These are phyloP conservation scores for Strigamia transsilvanica DNA, from an alignment of 2,888 invertebrate genomes.

Conservation along the genomic window DNA sequence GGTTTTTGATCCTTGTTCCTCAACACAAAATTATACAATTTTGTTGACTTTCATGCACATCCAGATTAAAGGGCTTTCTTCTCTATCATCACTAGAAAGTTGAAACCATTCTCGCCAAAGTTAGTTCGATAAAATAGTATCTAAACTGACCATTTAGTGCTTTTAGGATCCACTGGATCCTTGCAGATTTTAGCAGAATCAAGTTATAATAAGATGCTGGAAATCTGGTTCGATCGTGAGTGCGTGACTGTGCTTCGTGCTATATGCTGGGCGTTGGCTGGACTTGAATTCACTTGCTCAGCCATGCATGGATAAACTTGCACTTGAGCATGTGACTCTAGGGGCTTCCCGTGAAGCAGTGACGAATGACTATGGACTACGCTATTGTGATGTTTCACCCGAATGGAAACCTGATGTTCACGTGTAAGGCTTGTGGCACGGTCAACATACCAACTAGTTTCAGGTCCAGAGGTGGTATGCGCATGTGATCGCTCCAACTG, in stretches of 20 bases:
- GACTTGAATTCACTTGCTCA: constrained; percentile 14
- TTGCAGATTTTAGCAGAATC: neutral
- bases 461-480: neutral
- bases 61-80: too few species aligned
- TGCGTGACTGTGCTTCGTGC: neutral
- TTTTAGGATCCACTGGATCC: neutral
- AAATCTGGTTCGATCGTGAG: neutral
- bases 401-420: constrained; percentile 41
- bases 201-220: constrained; percentile 2
- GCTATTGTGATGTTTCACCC: constrained; percentile 27
- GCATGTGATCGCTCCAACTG: neutral
- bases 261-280: neutral
- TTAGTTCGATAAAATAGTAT: too few species aligned
- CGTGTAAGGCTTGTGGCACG: neutral
- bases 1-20: too few species aligned
- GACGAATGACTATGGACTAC: constrained; percentile 46
- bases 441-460: constrained; percentile 23
- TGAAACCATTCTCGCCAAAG: too few species aligned
- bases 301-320: constrained; percentile 29
- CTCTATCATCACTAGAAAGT: too few species aligned
- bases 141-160: too few species aligned
- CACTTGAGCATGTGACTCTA: constrained; percentile 27
- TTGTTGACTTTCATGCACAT: too few species aligned
- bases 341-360: constrained; percentile 16
- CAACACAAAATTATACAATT: too few species aligned